Evolutionary conservation across 2,113 vertebrate species (phyloP).

Genomic region (Mionectes macconnelli): DNA sequence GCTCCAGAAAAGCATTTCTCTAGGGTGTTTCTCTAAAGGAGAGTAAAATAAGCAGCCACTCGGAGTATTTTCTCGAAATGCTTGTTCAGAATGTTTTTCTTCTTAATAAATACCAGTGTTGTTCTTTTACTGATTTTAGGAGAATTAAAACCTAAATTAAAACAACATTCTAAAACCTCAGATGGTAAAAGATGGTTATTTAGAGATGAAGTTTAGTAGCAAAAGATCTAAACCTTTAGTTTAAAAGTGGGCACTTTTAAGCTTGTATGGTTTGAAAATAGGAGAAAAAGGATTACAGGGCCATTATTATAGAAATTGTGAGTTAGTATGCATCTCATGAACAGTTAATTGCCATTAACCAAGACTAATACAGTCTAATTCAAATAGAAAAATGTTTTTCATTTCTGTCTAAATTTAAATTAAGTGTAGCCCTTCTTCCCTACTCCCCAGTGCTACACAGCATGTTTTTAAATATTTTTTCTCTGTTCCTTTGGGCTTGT

Average conservation of each 20-base stretch:
- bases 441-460: neutral
- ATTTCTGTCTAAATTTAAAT: neutral
- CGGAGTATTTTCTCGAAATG: neutral
- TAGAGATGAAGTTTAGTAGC: neutral
- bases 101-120: neutral
- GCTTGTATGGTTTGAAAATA: neutral
- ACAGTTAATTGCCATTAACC: neutral
- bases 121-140: neutral
- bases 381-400: conserved; percentile 25
- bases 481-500: neutral
- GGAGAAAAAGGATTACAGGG: neutral
- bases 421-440: neutral
- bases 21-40: neutral
- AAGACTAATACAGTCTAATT: neutral
- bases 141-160: neutral
- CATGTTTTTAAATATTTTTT: neutral
- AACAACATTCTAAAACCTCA: neutral
- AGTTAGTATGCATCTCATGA: neutral
- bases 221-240: neutral
- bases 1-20: neutral
- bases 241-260: neutral
- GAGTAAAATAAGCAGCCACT: neutral
- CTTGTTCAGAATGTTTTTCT: neutral
- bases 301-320: neutral
- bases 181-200: neutral